A percentile compares a stretch with the other conserved stretches of the same genome.
phyloP scores from a whole-genome alignment of 2,797 vertebrate species.

The Odontamblyopus lacepedii region DNA sequence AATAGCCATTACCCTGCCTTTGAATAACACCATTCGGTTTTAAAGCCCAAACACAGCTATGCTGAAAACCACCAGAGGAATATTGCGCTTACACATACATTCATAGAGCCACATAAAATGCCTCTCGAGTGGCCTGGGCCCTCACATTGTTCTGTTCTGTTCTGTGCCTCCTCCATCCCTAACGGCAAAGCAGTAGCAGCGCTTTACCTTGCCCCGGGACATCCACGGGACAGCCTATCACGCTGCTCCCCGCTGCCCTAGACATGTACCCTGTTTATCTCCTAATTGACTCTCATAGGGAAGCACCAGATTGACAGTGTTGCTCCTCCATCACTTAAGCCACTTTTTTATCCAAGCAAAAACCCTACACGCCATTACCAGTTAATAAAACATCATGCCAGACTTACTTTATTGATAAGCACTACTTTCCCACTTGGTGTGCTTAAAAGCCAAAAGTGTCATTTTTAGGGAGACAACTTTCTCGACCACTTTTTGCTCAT shows the following conservation, averaged over 20 bases:
- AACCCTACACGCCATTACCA: constrained; percentile 61
- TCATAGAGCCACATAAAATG: constrained; percentile 32
- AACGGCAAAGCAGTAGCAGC: constrained; percentile 71
- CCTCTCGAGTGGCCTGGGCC: constrained; percentile 57
- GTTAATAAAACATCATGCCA: constrained; percentile 78
- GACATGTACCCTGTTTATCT: constrained; percentile 83
- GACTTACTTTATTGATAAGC: constrained; percentile 73
- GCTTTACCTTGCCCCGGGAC: constrained; percentile 85
- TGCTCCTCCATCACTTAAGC: constrained; percentile 74
- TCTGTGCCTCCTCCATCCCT: constrained; percentile 71
- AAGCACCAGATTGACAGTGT: constrained; percentile 77
- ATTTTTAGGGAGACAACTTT: constrained; percentile 56
- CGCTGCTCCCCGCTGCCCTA: constrained; percentile 74
- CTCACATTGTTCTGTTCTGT: constrained; percentile 71
- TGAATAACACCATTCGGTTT: constrained; percentile 33
- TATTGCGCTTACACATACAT: constrained; percentile 27
- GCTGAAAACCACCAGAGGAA: background rate
- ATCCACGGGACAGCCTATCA: constrained; percentile 78
- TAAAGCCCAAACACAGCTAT: constrained; percentile 15
- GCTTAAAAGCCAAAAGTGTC: constrained; percentile 49
- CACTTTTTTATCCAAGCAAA: constrained; percentile 69
- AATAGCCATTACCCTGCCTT: constrained; percentile 21
- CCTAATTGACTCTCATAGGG: constrained; percentile 88
- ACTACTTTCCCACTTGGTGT: constrained; percentile 37
- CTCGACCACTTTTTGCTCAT: constrained; percentile 46